Conservation (phyloP, 2,113 vertebrate species). For the Recurvirostra avosetta region DNA sequence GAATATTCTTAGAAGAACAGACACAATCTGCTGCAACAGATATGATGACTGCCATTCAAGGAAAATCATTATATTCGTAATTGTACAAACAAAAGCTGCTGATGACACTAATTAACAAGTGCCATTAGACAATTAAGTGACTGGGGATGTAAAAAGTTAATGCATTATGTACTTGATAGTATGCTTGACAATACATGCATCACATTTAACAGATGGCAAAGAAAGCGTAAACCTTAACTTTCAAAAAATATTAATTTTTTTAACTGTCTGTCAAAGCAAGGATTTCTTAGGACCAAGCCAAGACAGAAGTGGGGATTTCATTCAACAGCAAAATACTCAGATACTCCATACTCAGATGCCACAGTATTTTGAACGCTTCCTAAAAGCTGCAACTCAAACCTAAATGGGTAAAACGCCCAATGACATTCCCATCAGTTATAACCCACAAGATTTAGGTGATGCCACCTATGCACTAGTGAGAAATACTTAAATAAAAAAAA, state of each 20-base stretch:
- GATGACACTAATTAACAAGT: not conserved
- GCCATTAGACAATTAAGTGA: not conserved
- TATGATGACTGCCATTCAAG: not conserved
- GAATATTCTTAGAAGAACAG: not conserved
- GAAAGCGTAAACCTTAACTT: not conserved
- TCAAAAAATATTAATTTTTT: not conserved
- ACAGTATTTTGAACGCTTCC: not conserved
- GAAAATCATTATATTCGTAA: not conserved
- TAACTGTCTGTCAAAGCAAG: not conserved
- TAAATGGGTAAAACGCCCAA: not conserved
- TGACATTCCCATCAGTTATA: not conserved
- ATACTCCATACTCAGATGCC: not conserved
- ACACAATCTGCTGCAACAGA: not conserved
- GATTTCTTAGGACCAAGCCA: not conserved
- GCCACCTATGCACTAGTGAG: rapidly evolving
- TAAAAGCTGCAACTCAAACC: not conserved
- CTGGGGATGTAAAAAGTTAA: not conserved
- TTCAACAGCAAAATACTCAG: not conserved
- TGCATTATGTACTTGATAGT: not conserved
- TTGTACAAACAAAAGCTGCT: not conserved
- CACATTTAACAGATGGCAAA: not conserved
- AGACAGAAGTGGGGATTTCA: not conserved
- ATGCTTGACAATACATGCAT: not conserved
- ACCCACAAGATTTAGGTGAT: not conserved
- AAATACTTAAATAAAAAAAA: not conserved